Conservation (phyloP, 1,140 invertebrate species). For the Palaemon carinicauda region DNA sequence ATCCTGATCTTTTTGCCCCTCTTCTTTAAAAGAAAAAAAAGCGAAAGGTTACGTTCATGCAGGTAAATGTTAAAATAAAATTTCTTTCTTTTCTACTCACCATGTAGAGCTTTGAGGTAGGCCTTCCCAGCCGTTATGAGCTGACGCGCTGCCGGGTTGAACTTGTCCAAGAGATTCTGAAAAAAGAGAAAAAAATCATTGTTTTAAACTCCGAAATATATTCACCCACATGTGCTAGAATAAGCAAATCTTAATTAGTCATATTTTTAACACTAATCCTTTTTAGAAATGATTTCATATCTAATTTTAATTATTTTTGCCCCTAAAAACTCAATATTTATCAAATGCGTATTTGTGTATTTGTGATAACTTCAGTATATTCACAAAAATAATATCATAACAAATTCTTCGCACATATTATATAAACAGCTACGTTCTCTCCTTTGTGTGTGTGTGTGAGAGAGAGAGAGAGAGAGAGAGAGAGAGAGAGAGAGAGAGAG, state of each 20-base stretch:
- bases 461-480: constrained; percentile 10
- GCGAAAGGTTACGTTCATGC: too few species aligned
- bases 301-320: too few species aligned
- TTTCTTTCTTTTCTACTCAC: constrained; percentile 73
- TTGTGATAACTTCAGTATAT: background rate
- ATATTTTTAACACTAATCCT: too few species aligned
- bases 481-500: constrained; percentile 16
- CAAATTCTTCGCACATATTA: background rate
- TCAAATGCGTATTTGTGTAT: too few species aligned
- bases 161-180: constrained; percentile 94
- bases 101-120: constrained; percentile 89
- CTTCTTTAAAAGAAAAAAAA: too few species aligned
- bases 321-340: too few species aligned
- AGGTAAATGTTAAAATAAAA: too few species aligned
- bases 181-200: too few species aligned
- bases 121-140: constrained; percentile 92
- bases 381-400: background rate
- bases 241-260: background rate
- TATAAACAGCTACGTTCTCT: background rate
- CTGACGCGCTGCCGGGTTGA: constrained; percentile 89
- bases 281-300: too few species aligned
- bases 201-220: too few species aligned
- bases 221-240: background rate
- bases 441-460: background rate
- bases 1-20: too few species aligned